Conservation (phyloP, 2,113 vertebrate species). For the Campylomormyrus tamandua region DNA sequence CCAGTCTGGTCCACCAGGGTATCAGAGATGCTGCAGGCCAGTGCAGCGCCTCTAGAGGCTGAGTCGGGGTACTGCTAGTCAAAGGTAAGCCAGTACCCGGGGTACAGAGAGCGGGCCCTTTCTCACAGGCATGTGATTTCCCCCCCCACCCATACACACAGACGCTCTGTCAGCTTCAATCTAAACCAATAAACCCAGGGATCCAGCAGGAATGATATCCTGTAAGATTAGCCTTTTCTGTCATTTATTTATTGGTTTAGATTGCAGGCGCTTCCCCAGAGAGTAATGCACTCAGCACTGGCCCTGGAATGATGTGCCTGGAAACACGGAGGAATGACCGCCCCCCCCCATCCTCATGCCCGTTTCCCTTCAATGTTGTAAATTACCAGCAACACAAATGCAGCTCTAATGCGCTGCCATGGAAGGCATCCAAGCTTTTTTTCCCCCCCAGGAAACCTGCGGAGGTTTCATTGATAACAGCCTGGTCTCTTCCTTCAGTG, state of each 20-base stretch:
- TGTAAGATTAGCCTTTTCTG: neutral
- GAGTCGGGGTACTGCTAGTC: neutral
- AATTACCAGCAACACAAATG: conserved; percentile 72
- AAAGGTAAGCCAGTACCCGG: neutral
- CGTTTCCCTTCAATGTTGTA: conserved; percentile 68
- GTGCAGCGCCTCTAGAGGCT: neutral
- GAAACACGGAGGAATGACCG: conserved; percentile 49
- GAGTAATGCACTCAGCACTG: neutral
- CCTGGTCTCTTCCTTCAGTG: conserved; percentile 33
- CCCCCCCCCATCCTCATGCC: conserved; percentile 53
- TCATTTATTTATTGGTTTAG: neutral
- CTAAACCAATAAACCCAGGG: neutral
- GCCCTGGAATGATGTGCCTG: conserved; percentile 16
- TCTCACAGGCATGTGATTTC: neutral
- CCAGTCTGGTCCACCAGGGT: neutral
- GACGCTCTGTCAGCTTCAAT: neutral
- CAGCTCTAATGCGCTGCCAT: conserved; percentile 66
- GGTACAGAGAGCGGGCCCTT: neutral
- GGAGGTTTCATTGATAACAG: conserved; percentile 69
- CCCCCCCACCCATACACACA: neutral
- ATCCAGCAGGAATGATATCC: neutral
- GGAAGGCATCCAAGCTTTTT: conserved; percentile 62
- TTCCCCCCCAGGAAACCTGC: conserved; percentile 54
- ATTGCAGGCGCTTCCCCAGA: neutral
- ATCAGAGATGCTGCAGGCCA: neutral